phyloP scores from a whole-genome alignment of 35 echinoderm and acorn worm genomes.

The Acanthaster planci region DNA sequence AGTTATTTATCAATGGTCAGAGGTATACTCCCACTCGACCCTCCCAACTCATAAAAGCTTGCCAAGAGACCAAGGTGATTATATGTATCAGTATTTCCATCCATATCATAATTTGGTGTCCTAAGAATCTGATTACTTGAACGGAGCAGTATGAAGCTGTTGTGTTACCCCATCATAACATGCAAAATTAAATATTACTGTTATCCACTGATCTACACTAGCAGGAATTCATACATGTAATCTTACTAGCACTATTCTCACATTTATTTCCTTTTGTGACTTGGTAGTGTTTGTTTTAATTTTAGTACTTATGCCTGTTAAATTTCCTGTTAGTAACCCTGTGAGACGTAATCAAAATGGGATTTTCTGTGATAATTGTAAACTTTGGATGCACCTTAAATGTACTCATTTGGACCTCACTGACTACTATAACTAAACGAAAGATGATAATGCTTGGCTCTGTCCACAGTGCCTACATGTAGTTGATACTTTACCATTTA shows the following conservation, averaged over 20 bases:
- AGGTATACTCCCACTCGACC: background rate
- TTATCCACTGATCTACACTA: background rate
- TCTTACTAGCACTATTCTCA: background rate
- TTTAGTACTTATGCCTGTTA: background rate
- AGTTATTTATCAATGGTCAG: background rate
- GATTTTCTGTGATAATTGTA: conserved; percentile 2
- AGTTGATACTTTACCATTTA: background rate
- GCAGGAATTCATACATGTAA: background rate
- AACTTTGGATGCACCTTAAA: background rate
- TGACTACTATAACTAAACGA: background rate
- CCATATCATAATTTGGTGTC: background rate
- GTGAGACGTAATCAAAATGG: background rate
- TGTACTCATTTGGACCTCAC: background rate
- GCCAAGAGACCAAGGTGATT: background rate
- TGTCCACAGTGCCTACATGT: background rate
- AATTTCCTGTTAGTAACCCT: background rate
- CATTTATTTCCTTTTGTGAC: no score
- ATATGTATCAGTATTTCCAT: background rate
- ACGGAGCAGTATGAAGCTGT: background rate
- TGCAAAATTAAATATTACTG: background rate
- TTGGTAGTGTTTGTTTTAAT: no score
- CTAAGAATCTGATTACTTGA: background rate
- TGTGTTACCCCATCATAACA: background rate
- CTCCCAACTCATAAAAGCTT: background rate
- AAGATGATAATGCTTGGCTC: background rate